Evolutionary conservation across 2,888 invertebrate species (phyloP).

Genomic region (Lacanobia oleracea): DNA sequence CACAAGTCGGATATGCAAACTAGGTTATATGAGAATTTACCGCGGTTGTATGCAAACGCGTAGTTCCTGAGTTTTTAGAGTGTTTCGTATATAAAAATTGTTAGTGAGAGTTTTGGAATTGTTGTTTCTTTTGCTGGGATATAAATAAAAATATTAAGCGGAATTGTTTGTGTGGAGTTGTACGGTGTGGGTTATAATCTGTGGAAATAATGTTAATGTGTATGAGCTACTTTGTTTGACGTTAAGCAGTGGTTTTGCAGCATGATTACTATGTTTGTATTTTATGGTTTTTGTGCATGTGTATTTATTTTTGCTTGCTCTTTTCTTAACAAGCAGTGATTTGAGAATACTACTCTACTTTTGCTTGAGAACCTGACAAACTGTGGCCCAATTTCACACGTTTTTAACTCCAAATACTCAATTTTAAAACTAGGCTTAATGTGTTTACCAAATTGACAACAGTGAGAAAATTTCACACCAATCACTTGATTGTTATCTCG

Average conservation of each 20-base stretch:
- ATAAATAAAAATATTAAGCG: conserved; percentile 36
- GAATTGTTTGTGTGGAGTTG: conserved; percentile 44
- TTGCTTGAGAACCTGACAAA: too few species aligned
- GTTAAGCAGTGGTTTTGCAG: background rate
- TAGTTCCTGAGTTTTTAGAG: conserved; percentile 57
- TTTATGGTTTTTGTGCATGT: too few species aligned
- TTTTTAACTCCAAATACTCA: too few species aligned
- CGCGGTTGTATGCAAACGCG: conserved; percentile 71
- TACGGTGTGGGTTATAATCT: conserved; percentile 18
- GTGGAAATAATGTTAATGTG: conserved; percentile 20
- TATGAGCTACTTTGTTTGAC: background rate
- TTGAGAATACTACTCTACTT: too few species aligned
- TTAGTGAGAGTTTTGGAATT: conserved; percentile 52
- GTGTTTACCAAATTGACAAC: too few species aligned
- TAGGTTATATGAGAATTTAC: conserved; percentile 80
- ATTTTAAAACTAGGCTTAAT: too few species aligned
- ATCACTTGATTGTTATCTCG: too few species aligned
- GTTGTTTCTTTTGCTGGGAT: conserved; percentile 31
- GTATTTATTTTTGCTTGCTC: too few species aligned
- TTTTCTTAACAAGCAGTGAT: too few species aligned
- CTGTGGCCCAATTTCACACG: too few species aligned
- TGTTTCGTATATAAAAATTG: conserved; percentile 55
- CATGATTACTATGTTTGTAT: background rate
- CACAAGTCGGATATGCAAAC: conserved; percentile 80
- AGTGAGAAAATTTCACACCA: too few species aligned